These are phyloP conservation scores for rabbit (Oryctolagus cuniculus) DNA, from an alignment of 2,113 vertebrate species.

Conservation along the genomic window DNA sequence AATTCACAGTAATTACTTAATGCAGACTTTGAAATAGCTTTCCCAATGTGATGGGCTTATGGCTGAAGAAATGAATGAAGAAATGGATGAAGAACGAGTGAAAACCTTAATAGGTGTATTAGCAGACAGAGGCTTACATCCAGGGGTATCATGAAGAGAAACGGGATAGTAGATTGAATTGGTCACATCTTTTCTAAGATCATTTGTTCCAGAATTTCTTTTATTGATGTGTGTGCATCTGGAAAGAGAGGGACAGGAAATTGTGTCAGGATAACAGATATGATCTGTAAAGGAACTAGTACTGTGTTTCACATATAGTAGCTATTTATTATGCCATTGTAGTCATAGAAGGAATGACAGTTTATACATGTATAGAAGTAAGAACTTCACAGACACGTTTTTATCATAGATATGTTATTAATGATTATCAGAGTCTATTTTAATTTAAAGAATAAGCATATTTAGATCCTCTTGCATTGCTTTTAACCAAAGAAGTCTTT, in stretches of 20 bases:
- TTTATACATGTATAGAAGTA: neutral
- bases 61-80: neutral
- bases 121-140: neutral
- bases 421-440: neutral
- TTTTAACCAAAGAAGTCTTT: neutral
- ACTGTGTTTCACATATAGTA: neutral
- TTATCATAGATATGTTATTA: neutral
- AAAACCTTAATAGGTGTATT: neutral
- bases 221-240: neutral
- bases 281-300: neutral
- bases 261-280: neutral
- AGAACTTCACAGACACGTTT: neutral
- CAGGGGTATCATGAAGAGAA: neutral
- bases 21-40: neutral
- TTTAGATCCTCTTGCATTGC: neutral
- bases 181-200: neutral
- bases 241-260: neutral
- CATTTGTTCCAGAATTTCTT: constrained; percentile 1
- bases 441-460: constrained; percentile 17
- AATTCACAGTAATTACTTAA: neutral
- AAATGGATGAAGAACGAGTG: neutral
- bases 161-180: neutral
- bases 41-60: neutral
- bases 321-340: neutral
- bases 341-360: neutral